Evolutionary conservation across 2,113 vertebrate species (phyloP), one percentile per base, ranked within the genome.

Genomic region (Lagenorhynchus albirostris): DNA sequence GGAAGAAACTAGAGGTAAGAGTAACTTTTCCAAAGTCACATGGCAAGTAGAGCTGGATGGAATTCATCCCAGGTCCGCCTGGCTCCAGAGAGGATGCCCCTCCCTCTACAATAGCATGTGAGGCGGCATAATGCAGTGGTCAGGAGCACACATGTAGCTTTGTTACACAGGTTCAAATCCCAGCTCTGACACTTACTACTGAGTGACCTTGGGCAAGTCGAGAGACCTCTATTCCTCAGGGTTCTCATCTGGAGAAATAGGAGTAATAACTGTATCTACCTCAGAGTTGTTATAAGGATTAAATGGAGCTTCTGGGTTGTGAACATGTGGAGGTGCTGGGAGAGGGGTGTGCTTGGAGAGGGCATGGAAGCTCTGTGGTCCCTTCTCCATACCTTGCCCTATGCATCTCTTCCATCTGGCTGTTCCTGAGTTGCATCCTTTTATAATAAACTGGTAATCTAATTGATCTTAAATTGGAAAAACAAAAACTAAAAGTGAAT

Each of bases 131-230:
- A 67, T n/a, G 31, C 18, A 11, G 55, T n/a, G 73, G 94, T n/a
- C 65, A 71, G 81, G 14, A 36, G 50, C 41, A 53, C 41, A 53
- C 15, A 8, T 17, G 31, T 14, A 84, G 47, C 50, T 91, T 58
- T 36, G 50, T 53, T 6, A 53, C 29, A 65, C 5, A 20, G 31
- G 80, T 63, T 62, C 53, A 33, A 63, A 23, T 85, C 47, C 50
- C 68, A 92, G 60, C 89, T 81, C 82, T 65, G 44, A 87, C 29
- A 65, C 21, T 63, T 65, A 63, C 20, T 65, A 63, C n/a, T 31
- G n/a, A 81, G 44, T 25, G 20, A 67, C 23, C 31, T 58, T 29
- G 17, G 60, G 8, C 31, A 55, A 67, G 29, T 1, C 3, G 4
- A 83, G 36, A 76, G 68, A 36, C 36, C 23, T 44, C 62, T 76